Evolutionary conservation across 2,797 vertebrate genomes (phyloP).

Genomic region (Anguilla megastoma): DNA sequence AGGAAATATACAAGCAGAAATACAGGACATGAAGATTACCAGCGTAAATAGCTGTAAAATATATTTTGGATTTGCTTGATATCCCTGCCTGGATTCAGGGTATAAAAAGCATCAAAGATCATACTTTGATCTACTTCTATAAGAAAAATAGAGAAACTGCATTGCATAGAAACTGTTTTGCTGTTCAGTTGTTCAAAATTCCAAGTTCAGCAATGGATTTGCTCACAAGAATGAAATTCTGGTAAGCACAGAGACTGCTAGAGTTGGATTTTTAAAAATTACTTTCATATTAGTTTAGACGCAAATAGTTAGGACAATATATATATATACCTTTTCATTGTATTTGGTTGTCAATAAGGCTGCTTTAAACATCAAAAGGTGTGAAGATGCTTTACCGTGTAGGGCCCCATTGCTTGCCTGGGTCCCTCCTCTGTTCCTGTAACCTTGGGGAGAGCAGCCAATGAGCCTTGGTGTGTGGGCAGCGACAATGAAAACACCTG

Average conservation of each 20-base stretch:
- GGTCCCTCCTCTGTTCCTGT: not conserved
- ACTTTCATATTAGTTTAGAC: not conserved
- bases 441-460: not conserved
- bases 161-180: not conserved
- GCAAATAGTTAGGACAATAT: not conserved
- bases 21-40: not conserved
- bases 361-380: not conserved
- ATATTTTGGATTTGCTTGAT: not conserved
- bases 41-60: not conserved
- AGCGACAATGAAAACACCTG: not conserved
- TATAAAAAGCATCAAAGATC: not conserved
- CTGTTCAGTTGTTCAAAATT: not conserved
- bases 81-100: not conserved
- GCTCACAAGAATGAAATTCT: not conserved
- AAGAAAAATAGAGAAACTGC: not conserved
- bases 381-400: not conserved
- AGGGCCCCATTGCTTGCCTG: no score
- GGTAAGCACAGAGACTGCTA: not conserved
- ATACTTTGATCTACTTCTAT: slow-evolving; percentile 7
- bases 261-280: not conserved
- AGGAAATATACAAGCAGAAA: slow-evolving; percentile 21
- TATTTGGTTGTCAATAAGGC: not conserved
- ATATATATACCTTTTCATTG: not conserved
- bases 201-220: not conserved
- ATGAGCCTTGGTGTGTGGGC: not conserved